These are phyloP conservation scores for Oophaga sylvatica DNA, from an alignment of 2,797 vertebrate species.

Conservation along the genomic window DNA sequence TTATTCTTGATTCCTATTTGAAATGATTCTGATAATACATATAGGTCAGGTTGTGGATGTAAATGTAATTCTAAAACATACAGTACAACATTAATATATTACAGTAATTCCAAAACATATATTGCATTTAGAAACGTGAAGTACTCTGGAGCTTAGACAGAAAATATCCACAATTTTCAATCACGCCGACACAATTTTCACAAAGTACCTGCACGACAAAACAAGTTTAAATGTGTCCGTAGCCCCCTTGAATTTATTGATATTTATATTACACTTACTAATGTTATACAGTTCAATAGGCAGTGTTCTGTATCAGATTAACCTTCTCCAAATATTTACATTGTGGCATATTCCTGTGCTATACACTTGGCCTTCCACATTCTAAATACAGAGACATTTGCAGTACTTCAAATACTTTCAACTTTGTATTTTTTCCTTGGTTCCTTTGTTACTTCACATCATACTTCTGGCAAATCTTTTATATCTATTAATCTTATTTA, in stretches of 20 bases:
- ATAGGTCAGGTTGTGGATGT: too few relatives aligned
- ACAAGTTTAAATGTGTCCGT: slow-evolving; percentile 11
- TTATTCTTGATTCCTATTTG: too few relatives aligned
- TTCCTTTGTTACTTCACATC: slow-evolving; percentile 31
- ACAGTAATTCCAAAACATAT: not conserved
- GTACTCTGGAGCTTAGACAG: not conserved
- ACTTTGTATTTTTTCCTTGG: slow-evolving; percentile 29
- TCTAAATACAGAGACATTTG: slow-evolving; percentile 43
- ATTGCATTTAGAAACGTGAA: not conserved
- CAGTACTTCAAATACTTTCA: slow-evolving; percentile 40
- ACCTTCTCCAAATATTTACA: slow-evolving; percentile 58
- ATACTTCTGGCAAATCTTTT: slow-evolving; percentile 42
- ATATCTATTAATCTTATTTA: slow-evolving; percentile 44
- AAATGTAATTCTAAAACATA: too few relatives aligned
- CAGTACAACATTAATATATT: too few relatives aligned
- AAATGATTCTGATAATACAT: too few relatives aligned
- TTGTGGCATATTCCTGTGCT: slow-evolving; percentile 48
- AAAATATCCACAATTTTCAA: not conserved
- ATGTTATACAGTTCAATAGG: slow-evolving; percentile 54
- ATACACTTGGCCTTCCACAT: slow-evolving; percentile 41
- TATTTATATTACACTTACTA: slow-evolving; percentile 55
- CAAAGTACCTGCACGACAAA: slow-evolving; percentile 26
- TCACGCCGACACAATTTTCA: slow-evolving; percentile 5
- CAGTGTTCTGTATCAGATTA: slow-evolving; percentile 52
- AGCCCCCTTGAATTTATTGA: slow-evolving; percentile 51